These are phyloP conservation scores for Pegoplata infirma DNA, from an alignment of 2,888 invertebrate species.

Conservation along the genomic window DNA sequence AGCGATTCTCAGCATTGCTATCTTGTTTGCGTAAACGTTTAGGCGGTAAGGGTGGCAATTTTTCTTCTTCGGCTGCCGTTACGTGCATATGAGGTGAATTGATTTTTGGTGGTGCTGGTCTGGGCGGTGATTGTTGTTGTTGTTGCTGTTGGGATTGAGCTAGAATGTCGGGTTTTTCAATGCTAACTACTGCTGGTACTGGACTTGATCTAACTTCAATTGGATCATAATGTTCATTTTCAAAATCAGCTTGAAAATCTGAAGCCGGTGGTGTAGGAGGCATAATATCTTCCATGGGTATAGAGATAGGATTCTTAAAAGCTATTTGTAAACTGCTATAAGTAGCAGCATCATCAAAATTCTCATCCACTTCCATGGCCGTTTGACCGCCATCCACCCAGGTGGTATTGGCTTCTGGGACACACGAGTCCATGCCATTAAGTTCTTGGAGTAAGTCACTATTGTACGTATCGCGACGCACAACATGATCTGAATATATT, in stretches of 20 bases:
- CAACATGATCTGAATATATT: conserved; percentile 87
- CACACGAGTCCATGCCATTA: conserved; percentile 68
- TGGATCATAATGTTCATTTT: conserved; percentile 78
- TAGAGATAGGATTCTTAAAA: conserved; percentile 89
- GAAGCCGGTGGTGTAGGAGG: conserved; percentile 76
- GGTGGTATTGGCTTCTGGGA: conserved; percentile 65
- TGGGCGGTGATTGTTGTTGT: conserved; percentile 52
- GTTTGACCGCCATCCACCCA: conserved; percentile 42
- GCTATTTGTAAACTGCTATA: conserved; percentile 92
- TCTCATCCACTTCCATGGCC: conserved; percentile 80
- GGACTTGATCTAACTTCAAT: conserved; percentile 76
- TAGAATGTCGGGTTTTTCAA: conserved; percentile 33
- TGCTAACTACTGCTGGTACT: conserved; percentile 24
- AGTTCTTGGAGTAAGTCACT: conserved; percentile 74
- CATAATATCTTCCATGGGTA: conserved; percentile 82
- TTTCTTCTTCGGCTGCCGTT: conserved; percentile 79
- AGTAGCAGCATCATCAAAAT: conserved; percentile 87
- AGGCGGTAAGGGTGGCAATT: conserved; percentile 88
- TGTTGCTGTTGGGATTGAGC: conserved; percentile 53
- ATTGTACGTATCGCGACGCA: conserved; percentile 80
- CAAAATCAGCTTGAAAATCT: conserved; percentile 75
- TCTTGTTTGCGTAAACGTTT: conserved; percentile 84
- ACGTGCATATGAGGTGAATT: conserved; percentile 77
- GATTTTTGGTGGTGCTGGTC: conserved; percentile 58
- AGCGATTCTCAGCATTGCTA: conserved; percentile 74